Evolutionary conservation across 2,888 invertebrate genomes (phyloP).

Genomic region (Agrilus cyanescens): DNA sequence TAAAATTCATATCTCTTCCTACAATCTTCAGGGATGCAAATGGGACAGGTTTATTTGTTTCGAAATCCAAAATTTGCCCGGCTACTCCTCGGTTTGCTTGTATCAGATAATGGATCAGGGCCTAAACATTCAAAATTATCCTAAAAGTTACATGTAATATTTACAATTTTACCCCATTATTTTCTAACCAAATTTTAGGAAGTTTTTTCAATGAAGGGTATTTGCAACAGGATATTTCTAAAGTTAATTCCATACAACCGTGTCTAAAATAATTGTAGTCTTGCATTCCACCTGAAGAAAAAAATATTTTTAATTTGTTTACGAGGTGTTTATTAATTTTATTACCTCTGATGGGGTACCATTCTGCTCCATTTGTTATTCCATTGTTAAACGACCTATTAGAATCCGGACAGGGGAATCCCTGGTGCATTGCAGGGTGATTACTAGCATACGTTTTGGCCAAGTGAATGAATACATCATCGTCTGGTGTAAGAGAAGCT

Average conservation of each 20-base stretch:
- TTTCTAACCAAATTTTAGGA: constrained; percentile 44
- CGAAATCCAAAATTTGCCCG: constrained; percentile 42
- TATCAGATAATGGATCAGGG: constrained; percentile 41
- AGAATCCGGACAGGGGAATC: constrained; percentile 33
- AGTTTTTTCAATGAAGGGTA: constrained; percentile 42
- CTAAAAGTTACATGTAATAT: too few relatives aligned
- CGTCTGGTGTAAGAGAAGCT: constrained; percentile 47
- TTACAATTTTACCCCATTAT: constrained; percentile 37
- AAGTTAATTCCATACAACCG: constrained; percentile 54
- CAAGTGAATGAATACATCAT: constrained; percentile 50
- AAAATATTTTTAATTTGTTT: neutral
- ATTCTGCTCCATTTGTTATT: constrained; percentile 55
- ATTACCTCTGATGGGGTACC: constrained; percentile 47
- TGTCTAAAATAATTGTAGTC: constrained; percentile 55
- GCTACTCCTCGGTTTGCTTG: constrained; percentile 48
- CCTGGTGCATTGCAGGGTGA: constrained; percentile 46
- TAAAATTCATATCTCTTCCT: constrained; percentile 45
- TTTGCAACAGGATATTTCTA: constrained; percentile 58
- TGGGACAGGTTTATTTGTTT: constrained; percentile 36
- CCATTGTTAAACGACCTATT: constrained; percentile 39
- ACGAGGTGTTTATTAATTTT: neutral
- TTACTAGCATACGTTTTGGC: constrained; percentile 44
- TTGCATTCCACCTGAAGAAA: constrained; percentile 45
- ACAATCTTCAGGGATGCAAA: constrained; percentile 40
- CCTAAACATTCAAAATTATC: constrained; percentile 27